Base-by-base conservation (phyloP, 1,140 invertebrate species). In the Tetramorium alpestre region DNA sequence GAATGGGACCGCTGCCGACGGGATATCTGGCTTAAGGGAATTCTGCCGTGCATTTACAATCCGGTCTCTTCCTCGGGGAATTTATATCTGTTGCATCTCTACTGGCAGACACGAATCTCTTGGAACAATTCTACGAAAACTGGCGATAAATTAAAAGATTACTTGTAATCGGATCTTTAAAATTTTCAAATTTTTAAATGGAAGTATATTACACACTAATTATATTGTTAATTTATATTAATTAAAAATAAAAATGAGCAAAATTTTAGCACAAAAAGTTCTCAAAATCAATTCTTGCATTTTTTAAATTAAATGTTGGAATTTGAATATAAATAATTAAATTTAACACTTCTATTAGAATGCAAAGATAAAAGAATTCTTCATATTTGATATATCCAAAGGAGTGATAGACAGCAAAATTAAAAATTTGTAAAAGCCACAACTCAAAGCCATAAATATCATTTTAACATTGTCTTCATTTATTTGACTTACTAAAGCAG, bases 401-500 rank as follows among this genome's bases (percentile, higher is more conserved):
- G 4, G 16, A 60, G 6, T 33, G 10, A 44, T 3, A 64, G 10
- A 7, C 0, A 44, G 2, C 10, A 3, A 62, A 25, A 64, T 47
- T 22, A 76, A 25, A 13, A 41, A 16, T 16, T 5, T 18, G 18
- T 3, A 5, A 47, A 5, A 47, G 22, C 38, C 10, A 33, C 16
- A n/a, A 49, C 56, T 54, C 11, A 16, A 41, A 69, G n/a, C 6
- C 7, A 25, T 28, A 54, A 56, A 56, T 58, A 58, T 41, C 5
- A 18, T 69, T 65, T 41, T 49, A 38, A n/a, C 18, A 13, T 49
- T 13, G 11, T 84, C 49, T 33, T 60, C 49, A 56, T 64, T 28
- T 58, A 49, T 82, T 56, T 41, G 38, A 60, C 56, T 75, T 75
- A 16, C 18, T 13, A n/a, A 58, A 33, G 13, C n/a, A n/a, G 54